Evolutionary conservation across 1,140 invertebrate genomes (phyloP).

Genomic region (Pseudobourletiella spinata): DNA sequence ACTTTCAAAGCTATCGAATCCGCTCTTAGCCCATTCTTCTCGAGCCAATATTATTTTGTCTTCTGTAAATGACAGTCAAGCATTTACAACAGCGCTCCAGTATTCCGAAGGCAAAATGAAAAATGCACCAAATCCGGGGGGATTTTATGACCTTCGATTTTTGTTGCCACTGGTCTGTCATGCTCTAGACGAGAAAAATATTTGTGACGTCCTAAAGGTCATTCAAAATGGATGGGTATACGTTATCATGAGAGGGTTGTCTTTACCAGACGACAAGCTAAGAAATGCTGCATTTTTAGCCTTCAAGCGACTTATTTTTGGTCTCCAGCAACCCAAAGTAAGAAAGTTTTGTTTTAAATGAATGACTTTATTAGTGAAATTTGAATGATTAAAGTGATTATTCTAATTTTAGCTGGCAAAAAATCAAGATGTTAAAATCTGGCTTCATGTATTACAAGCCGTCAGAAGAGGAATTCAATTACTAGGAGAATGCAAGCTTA

Average conservation of each 20-base stretch:
- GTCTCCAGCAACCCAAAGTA: constrained; percentile 27
- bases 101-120: constrained; percentile 20
- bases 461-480: constrained; percentile 26
- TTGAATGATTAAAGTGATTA: not conserved
- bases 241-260: constrained; percentile 29
- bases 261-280: constrained; percentile 19
- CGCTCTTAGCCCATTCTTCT: constrained; percentile 25
- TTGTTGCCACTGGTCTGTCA: constrained; percentile 32
- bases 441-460: constrained; percentile 31
- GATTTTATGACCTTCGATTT: constrained; percentile 34
- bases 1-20: constrained; percentile 21
- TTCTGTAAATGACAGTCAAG: constrained; percentile 21
- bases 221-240: constrained; percentile 32
- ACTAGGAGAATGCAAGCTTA: constrained; percentile 21
- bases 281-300: constrained; percentile 25
- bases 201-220: constrained; percentile 31
- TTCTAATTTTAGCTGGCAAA: constrained; percentile 11
- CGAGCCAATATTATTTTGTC: constrained; percentile 30
- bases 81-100: constrained; percentile 29
- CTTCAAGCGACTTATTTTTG: constrained; percentile 22
- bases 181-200: constrained; percentile 29
- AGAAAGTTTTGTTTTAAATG: constrained; percentile 1
- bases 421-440: constrained; percentile 31
- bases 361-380: no score
- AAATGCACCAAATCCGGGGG: not conserved